Conservation (phyloP, 2,797 vertebrate genomes). For the Tachyglossus aculeatus region DNA sequence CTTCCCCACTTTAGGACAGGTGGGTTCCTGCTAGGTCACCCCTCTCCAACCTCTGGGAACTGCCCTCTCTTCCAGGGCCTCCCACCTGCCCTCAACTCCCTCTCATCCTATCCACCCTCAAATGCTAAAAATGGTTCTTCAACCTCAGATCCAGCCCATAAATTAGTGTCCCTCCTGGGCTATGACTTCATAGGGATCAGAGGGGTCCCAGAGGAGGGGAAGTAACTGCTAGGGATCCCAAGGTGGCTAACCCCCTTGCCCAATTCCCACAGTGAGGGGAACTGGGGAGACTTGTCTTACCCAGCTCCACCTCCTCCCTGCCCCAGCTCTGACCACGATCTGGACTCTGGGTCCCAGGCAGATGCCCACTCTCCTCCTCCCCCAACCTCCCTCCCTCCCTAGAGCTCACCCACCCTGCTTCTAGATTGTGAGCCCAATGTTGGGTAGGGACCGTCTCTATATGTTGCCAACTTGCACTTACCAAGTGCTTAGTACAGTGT, state of each 20-base stretch:
- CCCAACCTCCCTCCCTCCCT: not conserved
- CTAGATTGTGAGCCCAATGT: too few relatives aligned
- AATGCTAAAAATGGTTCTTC: slow-evolving; percentile 39
- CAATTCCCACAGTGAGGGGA: not conserved
- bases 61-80: not conserved
- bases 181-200: slow-evolving; percentile 12
- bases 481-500: too few relatives aligned
- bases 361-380: not conserved
- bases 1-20: not conserved
- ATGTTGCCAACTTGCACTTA: too few relatives aligned
- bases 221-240: too few relatives aligned
- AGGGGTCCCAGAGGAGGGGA: too few relatives aligned
- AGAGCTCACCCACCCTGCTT: not conserved
- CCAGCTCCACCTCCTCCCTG: too few relatives aligned
- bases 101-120: slow-evolving; percentile 19
- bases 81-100: not conserved
- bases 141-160: slow-evolving; percentile 29
- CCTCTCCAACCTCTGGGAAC: too few relatives aligned
- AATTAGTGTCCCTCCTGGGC: slow-evolving; percentile 36
- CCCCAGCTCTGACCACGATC: not conserved
- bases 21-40: slow-evolving; percentile 15
- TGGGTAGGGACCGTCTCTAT: too few relatives aligned
- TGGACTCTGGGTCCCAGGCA: not conserved
- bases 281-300: too few relatives aligned
- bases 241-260: not conserved